A percentile compares a stretch with the other conserved stretches of the same genome.
These are phyloP conservation scores for Rhineura floridana DNA, from an alignment of 2,113 vertebrate genomes.

Conservation along the genomic window DNA sequence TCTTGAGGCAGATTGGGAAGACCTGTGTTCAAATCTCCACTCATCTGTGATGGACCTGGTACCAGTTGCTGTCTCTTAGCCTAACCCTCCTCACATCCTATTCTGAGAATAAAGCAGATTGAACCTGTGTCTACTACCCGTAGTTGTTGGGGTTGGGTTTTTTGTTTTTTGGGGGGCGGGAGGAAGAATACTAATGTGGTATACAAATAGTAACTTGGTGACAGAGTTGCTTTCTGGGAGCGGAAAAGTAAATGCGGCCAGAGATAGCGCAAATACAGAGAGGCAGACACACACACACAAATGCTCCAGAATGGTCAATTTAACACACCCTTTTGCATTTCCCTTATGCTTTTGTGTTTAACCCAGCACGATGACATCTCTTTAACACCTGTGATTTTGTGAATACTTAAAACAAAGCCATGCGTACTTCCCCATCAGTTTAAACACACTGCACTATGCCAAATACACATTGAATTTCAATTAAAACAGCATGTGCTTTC, in stretches of 20 bases:
- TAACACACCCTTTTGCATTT: neutral
- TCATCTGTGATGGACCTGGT: neutral
- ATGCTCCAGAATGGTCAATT: neutral
- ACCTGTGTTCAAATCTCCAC: too few species aligned
- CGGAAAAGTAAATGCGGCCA: neutral
- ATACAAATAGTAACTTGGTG: neutral
- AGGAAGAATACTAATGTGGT: neutral
- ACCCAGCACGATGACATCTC: neutral
- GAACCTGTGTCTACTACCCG: neutral
- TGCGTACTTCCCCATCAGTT: neutral
- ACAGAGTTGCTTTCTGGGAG: neutral
- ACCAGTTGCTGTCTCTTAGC: neutral
- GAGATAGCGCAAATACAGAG: neutral
- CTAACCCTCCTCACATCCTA: neutral
- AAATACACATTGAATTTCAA: slow-evolving; percentile 16
- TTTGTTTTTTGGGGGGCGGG: too few species aligned
- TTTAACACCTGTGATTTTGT: neutral
- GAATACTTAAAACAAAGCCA: slow-evolving; percentile 14
- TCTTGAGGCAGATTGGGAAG: neutral
- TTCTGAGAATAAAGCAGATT: neutral
- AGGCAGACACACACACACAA: too few species aligned
- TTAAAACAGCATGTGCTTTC: slow-evolving; percentile 32
- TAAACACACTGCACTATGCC: slow-evolving; percentile 15
- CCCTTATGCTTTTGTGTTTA: neutral
- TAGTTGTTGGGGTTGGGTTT: neutral